A percentile compares a stretch with the other conserved stretches of the same genome.
phyloP scores from a whole-genome alignment of 2,888 invertebrate species.

The Eristalis intricaria region DNA sequence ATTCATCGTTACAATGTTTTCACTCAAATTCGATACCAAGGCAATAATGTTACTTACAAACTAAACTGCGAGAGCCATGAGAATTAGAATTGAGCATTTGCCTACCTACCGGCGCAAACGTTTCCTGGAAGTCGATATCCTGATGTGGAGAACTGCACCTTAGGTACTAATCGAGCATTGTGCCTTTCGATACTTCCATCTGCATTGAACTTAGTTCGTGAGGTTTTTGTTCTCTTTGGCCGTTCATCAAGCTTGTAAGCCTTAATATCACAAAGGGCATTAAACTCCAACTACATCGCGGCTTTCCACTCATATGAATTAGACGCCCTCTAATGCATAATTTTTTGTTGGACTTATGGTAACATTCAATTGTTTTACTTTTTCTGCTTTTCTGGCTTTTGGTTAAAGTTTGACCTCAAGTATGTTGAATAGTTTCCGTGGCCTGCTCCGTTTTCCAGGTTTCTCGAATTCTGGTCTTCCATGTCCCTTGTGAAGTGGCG shows the following conservation, averaged over 20 bases:
- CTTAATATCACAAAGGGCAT: slow-evolving; percentile 7
- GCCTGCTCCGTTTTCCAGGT: neutral
- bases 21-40: neutral
- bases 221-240: slow-evolving; percentile 20
- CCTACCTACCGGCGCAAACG: slow-evolving; percentile 48
- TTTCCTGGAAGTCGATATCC: slow-evolving; percentile 48
- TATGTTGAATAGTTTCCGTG: too few species aligned
- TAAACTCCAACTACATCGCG: neutral
- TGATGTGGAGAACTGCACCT: slow-evolving; percentile 44
- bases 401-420: too few species aligned
- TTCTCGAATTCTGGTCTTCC: too few species aligned
- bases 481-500: too few species aligned
- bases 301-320: too few species aligned
- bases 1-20: neutral
- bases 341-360: too few species aligned
- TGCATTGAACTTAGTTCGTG: slow-evolving; percentile 35
- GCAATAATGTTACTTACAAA: slow-evolving; percentile 12
- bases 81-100: neutral
- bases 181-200: slow-evolving; percentile 28
- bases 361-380: neutral
- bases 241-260: slow-evolving; percentile 50
- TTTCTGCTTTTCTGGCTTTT: neutral
- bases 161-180: slow-evolving; percentile 51
- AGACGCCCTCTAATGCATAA: too few species aligned
- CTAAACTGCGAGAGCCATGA: too few species aligned